These are phyloP conservation scores for Pygocentrus nattereri DNA, from an alignment of 2,797 vertebrate species.

Conservation along the genomic window DNA sequence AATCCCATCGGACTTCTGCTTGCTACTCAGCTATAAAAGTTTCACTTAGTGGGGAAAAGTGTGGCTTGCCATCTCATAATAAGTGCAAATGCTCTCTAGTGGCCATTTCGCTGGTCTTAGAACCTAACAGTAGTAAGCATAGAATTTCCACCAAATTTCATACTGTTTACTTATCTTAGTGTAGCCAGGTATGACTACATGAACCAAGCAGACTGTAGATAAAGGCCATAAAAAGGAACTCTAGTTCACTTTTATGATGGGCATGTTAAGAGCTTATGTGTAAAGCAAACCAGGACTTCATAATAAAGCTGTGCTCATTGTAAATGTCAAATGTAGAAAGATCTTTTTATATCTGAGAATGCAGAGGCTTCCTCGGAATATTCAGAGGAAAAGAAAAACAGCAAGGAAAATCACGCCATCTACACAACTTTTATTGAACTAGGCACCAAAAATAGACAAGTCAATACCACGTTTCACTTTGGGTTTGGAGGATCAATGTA, in stretches of 20 bases:
- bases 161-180: neutral
- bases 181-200: neutral
- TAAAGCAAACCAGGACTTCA: neutral
- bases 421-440: conserved; percentile 60
- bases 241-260: neutral
- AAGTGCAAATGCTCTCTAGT: too few species aligned
- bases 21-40: neutral
- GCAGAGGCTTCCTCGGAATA: neutral
- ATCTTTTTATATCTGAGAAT: neutral
- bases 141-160: neutral
- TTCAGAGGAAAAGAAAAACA: conserved; percentile 3
- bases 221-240: neutral
- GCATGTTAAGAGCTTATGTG: neutral
- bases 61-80: neutral
- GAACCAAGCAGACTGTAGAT: neutral
- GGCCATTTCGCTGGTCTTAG: neutral
- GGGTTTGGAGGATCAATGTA: conserved; percentile 35
- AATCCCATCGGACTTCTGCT: neutral
- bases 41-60: neutral
- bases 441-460: conserved; percentile 55
- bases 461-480: conserved; percentile 54
- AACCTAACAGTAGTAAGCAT: neutral
- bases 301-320: neutral
- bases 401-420: conserved; percentile 36
- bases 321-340: neutral